phyloP scores from a whole-genome alignment of 2,797 vertebrate species.

The Natrix natrix region DNA sequence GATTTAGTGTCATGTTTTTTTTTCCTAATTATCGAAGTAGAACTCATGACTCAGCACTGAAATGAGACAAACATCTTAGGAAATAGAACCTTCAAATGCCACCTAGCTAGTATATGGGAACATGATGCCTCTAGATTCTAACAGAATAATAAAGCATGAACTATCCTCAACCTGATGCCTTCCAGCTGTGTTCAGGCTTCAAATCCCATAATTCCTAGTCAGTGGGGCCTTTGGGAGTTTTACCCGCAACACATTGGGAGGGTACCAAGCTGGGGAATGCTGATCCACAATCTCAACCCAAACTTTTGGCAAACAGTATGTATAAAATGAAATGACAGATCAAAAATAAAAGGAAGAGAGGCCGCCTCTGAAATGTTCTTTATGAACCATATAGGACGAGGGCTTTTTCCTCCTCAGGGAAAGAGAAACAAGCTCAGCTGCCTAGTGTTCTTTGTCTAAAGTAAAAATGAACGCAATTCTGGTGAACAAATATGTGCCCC shows the following conservation, averaged over 20 bases:
- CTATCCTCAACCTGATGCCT: neutral
- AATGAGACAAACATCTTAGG: neutral
- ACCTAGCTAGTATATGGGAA: neutral
- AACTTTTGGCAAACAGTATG: neutral
- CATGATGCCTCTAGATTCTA: neutral
- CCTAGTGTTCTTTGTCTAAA: constrained; percentile 17
- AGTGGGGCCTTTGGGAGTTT: neutral
- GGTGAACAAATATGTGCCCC: constrained; percentile 10
- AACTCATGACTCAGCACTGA: neutral
- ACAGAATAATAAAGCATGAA: neutral
- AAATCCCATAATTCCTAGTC: neutral
- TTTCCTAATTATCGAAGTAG: neutral
- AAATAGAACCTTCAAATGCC: neutral
- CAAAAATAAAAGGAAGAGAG: neutral
- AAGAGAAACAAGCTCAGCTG: neutral
- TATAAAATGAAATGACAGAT: neutral
- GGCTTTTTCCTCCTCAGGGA: neutral
- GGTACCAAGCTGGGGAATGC: neutral
- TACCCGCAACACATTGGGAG: neutral
- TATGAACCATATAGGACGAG: neutral
- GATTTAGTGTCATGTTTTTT: neutral
- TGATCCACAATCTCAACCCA: neutral
- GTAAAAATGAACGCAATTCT: constrained; percentile 13
- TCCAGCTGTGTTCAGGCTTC: neutral
- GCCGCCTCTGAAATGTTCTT: neutral